Base-by-base conservation (phyloP, 2,113 vertebrate species). In the Bungarus multicinctus region DNA sequence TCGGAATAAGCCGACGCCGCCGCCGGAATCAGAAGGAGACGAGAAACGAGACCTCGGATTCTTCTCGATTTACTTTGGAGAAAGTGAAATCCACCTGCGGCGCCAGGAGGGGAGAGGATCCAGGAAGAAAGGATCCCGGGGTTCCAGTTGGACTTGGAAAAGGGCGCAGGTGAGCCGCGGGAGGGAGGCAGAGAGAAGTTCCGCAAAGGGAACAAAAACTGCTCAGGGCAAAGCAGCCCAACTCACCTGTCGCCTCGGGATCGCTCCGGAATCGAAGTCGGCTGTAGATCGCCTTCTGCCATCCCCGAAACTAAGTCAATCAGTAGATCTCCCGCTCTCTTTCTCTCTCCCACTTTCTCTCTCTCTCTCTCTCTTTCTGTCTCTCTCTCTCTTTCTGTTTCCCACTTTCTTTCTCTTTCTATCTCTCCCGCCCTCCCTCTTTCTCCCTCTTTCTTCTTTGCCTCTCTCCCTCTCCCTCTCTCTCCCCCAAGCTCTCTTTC, bases 251-350 rank as follows among this genome's bases (percentile, higher is more conserved):
- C 85, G 92, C 88, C 92, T 94, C 92, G 89, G n/a, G 55, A 93
- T 1, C 20, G 94, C 87, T 94, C 90, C 91, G 96, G 94, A 94
- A 95, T 91, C 93, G 92, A 87, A 91, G 95, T 93, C 93, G 95
- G 97, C 96, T 95, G 93, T 96, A 95, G 97, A 96, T 96, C 96
- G 91, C 95, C 39, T 93, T 88, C 97, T 97, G 96, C 97, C 98
- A 98, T 98, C 95, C 97, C 97, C 97, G 93, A 93, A 85, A 95
- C 91, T 92, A 92, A 60, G 9, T 60, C 57, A 9, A 22, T 58
- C 23, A 3, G 6, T 8, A 1, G 6, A 1, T 64, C 4, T n/a
- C n/a, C n/a, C n/a, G n/a, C n/a, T n/a, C n/a, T 64, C 60, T 64
- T 1, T 64, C 11, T 64, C 4, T 60, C 25, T 27, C 57, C 10